A percentile compares a stretch with the other conserved stretches of the same genome.
phyloP scores from a whole-genome alignment of 2,797 vertebrate species.

The Orestias chungarensis region DNA sequence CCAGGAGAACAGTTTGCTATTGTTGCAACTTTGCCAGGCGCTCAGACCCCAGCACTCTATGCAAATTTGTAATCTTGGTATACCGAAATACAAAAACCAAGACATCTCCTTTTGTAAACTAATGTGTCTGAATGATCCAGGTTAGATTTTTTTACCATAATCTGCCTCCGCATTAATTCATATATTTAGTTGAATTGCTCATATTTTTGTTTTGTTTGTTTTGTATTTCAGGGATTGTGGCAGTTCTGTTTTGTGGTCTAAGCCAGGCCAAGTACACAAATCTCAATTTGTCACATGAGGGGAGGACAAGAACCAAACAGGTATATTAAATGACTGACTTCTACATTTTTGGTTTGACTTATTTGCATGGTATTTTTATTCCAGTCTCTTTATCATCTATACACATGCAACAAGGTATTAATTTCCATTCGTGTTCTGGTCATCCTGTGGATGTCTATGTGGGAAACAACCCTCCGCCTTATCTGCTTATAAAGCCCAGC shows the following conservation, averaged over 20 bases:
- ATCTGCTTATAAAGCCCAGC: constrained; percentile 56
- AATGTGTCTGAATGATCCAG: not conserved
- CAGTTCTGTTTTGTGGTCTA: constrained; percentile 89
- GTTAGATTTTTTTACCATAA: not conserved
- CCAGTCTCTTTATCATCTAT: constrained; percentile 13
- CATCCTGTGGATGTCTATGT: constrained; percentile 48
- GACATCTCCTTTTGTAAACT: not conserved
- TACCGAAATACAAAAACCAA: not conserved
- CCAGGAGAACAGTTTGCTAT: not conserved
- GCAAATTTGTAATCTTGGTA: not conserved
- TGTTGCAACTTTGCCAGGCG: not conserved
- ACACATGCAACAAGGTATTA: constrained; percentile 42
- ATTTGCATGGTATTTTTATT: constrained; percentile 13
- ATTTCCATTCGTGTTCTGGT: constrained; percentile 51
- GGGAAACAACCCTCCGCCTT: constrained; percentile 56
- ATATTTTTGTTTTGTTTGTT: constrained; percentile 13
- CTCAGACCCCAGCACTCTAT: not conserved
- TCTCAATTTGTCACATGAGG: constrained; percentile 85
- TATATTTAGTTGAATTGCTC: constrained; percentile 5
- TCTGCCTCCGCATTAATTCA: not conserved
- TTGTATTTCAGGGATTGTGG: constrained; percentile 83
- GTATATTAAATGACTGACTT: constrained; percentile 50
- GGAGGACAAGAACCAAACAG: constrained; percentile 84
- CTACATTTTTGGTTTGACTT: constrained; percentile 13
- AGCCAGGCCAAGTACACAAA: constrained; percentile 87